A percentile compares a stretch with the other conserved stretches of the same genome.
phyloP scores from a whole-genome alignment of 2,113 vertebrate species.

The Epinephelus cyanopodus region DNA sequence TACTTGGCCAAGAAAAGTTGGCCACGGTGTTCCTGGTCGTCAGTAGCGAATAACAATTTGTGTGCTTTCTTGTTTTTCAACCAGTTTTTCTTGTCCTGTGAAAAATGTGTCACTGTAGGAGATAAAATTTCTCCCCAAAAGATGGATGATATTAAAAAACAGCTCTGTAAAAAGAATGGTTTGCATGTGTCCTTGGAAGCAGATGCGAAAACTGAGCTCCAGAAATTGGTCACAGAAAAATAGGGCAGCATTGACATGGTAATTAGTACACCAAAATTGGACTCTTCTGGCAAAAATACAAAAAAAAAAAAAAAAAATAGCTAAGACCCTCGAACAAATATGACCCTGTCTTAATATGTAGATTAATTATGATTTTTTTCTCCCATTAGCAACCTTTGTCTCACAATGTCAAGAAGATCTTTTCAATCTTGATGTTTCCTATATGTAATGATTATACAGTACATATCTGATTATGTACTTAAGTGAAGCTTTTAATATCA shows the following conservation, averaged over 20 bases:
- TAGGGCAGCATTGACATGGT: not conserved
- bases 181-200: not conserved
- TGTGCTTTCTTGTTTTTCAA: constrained; percentile 24
- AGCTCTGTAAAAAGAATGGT: not conserved
- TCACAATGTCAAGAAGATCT: not conserved
- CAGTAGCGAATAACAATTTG: constrained; percentile 25
- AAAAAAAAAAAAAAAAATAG: not conserved
- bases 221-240: not conserved
- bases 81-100: constrained; percentile 18
- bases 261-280: not conserved
- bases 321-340: not conserved
- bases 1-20: constrained; percentile 40
- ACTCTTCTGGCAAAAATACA: not conserved
- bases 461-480: not conserved
- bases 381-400: no score
- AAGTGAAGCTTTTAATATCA: not conserved
- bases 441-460: not conserved
- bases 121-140: not conserved
- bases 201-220: not conserved
- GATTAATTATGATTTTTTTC: no score
- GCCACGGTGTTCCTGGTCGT: constrained; percentile 5
- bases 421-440: not conserved
- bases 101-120: not conserved
- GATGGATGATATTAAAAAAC: not conserved
- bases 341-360: not conserved